A percentile compares a stretch with the other conserved stretches of the same genome.
phyloP scores from a whole-genome alignment of 2,888 invertebrate species.

The Caenorhabditis afra region DNA sequence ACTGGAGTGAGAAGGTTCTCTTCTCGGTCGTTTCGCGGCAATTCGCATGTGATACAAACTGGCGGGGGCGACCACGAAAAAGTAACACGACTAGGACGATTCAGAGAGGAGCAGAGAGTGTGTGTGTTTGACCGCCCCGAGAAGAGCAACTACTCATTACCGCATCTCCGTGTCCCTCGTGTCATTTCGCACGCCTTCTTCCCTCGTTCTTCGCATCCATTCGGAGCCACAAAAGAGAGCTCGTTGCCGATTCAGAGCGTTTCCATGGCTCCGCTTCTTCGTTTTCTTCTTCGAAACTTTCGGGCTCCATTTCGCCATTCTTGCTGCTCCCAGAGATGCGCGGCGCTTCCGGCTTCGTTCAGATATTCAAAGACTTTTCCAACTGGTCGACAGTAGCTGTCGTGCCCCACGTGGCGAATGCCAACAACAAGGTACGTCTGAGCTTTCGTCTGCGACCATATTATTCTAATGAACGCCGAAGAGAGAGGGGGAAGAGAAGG shows the following conservation, averaged over 20 bases:
- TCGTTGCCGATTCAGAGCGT: background rate
- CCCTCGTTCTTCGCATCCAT: conserved; percentile 1
- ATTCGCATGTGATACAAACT: conserved; percentile 28
- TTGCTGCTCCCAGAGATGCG: conserved; percentile 24
- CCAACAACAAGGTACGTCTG: conserved; percentile 55
- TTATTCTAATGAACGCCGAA: conserved; percentile 1
- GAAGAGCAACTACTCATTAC: conserved; percentile 13
- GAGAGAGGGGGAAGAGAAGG: conserved; percentile 2
- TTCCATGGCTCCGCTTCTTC: background rate
- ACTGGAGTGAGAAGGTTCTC: conserved; percentile 38
- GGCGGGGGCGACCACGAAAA: conserved; percentile 12
- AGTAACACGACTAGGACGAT: conserved; percentile 12
- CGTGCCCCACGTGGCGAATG: conserved; percentile 68
- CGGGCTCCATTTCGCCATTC: background rate
- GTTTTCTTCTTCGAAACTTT: background rate
- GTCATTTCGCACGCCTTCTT: background rate
- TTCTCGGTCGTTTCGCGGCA: conserved; percentile 17
- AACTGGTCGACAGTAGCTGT: conserved; percentile 72
- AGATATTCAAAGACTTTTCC: conserved; percentile 70
- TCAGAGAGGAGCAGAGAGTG: background rate
- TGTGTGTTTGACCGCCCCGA: conserved; percentile 9
- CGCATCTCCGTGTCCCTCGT: conserved; percentile 3
- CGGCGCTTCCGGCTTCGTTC: conserved; percentile 48
- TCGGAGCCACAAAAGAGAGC: background rate
- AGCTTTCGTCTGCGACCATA: too few relatives aligned